Evolutionary conservation across 2,797 vertebrate genomes (phyloP).

Genomic region (Chaetophractus vellerosus): DNA sequence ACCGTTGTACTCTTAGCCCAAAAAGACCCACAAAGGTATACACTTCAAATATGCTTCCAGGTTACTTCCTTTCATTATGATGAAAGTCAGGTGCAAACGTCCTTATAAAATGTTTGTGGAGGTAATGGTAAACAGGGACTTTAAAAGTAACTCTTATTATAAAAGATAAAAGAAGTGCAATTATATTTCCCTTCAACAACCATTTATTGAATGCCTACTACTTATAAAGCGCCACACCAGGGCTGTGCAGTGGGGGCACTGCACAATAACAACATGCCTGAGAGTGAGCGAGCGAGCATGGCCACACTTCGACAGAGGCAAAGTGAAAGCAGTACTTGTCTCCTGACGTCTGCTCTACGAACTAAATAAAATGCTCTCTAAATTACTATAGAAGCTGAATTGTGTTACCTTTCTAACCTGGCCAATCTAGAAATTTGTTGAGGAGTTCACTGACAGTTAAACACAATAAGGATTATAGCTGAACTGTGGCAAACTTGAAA

Average conservation of each 20-base stretch:
- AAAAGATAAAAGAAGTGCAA: background rate
- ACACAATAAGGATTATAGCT: slow-evolving; percentile 29
- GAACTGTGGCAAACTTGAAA: slow-evolving; percentile 73
- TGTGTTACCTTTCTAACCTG: slow-evolving; percentile 69
- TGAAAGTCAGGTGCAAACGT: slow-evolving; percentile 2
- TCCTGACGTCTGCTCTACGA: background rate
- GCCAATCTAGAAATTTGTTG: slow-evolving; percentile 29
- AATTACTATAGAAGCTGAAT: slow-evolving; percentile 57
- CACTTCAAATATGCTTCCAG: background rate
- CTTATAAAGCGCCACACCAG: background rate
- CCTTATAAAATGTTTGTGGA: slow-evolving; percentile 5
- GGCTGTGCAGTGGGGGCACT: accelerated
- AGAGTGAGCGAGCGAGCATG: background rate
- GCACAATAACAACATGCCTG: background rate
- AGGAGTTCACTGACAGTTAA: slow-evolving; percentile 64
- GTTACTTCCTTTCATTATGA: background rate
- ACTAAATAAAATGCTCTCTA: slow-evolving; percentile 60
- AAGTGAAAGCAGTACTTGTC: slow-evolving; percentile 31
- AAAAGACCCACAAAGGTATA: background rate
- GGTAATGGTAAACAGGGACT: background rate
- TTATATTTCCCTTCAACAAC: background rate
- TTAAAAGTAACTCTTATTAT: background rate
- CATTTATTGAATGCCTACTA: background rate
- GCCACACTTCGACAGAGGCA: background rate
- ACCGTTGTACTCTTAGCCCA: background rate